Percentiles rank a stretch among this genome's conserved stretches.
These are phyloP conservation scores for Amphiura filiformis DNA, from an alignment of 35 echinoderm and acorn worm genomes.

Conservation along the genomic window DNA sequence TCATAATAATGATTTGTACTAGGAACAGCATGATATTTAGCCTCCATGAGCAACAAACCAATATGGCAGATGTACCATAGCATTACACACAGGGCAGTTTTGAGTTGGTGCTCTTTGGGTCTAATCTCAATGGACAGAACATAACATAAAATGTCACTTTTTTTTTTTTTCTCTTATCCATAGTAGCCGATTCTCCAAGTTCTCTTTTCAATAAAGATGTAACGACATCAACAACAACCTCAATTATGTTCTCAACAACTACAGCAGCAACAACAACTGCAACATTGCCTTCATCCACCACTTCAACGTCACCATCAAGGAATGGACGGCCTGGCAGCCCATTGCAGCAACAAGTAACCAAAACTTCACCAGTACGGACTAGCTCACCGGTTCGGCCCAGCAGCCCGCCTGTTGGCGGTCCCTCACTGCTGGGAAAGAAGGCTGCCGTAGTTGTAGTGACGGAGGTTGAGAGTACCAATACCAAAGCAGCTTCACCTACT, in stretches of 20 bases:
- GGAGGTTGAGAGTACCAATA: slow-evolving; percentile 8
- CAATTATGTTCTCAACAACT: neutral
- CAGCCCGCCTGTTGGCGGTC: slow-evolving; percentile 34
- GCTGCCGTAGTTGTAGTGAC: neutral
- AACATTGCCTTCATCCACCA: neutral
- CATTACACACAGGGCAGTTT: too few species aligned
- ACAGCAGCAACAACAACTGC: neutral
- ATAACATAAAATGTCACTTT: too few species aligned
- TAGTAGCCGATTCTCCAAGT: too few species aligned
- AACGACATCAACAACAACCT: neutral
- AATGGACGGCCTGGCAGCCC: slow-evolving; percentile 63
- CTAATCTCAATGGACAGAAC: too few species aligned
- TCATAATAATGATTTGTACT: too few species aligned
- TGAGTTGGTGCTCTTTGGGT: too few species aligned
- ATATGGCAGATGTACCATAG: too few species aligned
- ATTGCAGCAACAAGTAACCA: slow-evolving; percentile 35
- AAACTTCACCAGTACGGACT: slow-evolving; percentile 41
- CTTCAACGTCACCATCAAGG: neutral
- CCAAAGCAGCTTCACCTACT: slow-evolving; percentile 28
- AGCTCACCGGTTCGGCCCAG: slow-evolving; percentile 29
- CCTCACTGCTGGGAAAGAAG: neutral
- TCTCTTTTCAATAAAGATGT: neutral
- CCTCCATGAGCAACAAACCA: too few species aligned
- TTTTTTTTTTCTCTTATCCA: too few species aligned
- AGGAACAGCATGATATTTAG: too few species aligned